A percentile compares a stretch with the other conserved stretches of the same genome.
phyloP scores from a whole-genome alignment of 2,113 vertebrate species.

The Limnothrissa miodon region DNA sequence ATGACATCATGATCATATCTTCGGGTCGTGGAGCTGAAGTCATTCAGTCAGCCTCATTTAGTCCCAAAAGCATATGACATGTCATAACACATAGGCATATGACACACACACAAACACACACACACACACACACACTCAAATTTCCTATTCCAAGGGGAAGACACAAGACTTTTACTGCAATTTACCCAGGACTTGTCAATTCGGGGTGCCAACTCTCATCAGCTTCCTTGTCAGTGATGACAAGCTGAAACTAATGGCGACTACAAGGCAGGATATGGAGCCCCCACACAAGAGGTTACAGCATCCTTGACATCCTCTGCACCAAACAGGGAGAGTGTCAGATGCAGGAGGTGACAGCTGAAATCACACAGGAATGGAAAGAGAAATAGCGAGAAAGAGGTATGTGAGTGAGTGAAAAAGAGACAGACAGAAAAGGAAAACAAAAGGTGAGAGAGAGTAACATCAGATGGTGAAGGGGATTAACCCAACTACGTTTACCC shows the following conservation, averaged over 20 bases:
- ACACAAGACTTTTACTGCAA: background rate
- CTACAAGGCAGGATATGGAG: background rate
- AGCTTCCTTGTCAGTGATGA: background rate
- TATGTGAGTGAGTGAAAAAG: background rate
- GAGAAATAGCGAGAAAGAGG: background rate
- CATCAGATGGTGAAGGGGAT: background rate
- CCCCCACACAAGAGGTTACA: background rate
- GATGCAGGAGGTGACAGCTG: background rate
- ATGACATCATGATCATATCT: conserved; percentile 14
- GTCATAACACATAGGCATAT: background rate
- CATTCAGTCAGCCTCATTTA: background rate
- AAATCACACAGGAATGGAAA: background rate
- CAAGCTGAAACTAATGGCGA: background rate
- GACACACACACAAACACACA: background rate
- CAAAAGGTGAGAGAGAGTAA: background rate
- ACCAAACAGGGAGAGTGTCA: background rate
- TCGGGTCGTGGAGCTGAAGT: background rate
- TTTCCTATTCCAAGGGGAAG: no score
- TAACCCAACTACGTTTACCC: background rate
- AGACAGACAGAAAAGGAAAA: background rate
- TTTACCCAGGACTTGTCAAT: background rate
- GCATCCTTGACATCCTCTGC: background rate
- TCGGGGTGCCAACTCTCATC: background rate
- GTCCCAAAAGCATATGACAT: background rate
- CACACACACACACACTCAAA: no score